Conservation (phyloP, 2,113 vertebrate species). For the Phaethornis superciliosus region DNA sequence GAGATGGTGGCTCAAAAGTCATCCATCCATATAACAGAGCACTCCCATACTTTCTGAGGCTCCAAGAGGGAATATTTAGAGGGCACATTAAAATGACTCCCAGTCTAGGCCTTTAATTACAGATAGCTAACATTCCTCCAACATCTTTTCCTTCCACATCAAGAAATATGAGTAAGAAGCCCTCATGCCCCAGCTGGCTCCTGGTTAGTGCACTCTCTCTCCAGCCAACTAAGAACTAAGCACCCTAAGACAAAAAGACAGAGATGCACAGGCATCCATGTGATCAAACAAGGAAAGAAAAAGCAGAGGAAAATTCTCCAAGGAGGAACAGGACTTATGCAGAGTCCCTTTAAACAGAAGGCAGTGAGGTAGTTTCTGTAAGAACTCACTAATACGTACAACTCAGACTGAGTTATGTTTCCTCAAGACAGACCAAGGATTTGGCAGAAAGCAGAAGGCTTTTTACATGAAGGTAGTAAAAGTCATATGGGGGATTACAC, state of each 20-base stretch:
- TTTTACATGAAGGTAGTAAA: background rate
- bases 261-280: background rate
- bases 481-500: background rate
- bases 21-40: background rate
- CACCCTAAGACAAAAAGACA: background rate
- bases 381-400: background rate
- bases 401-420: background rate
- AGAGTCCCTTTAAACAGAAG: background rate
- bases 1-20: background rate
- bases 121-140: slow-evolving; percentile 29
- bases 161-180: background rate
- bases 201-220: background rate
- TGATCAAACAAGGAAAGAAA: background rate
- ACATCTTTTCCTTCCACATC: background rate
- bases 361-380: background rate
- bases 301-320: background rate
- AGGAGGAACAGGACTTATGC: background rate
- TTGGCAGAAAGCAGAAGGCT: background rate
- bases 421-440: background rate
- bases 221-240: background rate
- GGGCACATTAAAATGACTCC: background rate
- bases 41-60: background rate
- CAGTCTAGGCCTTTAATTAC: background rate
- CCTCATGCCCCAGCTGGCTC: background rate
- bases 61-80: background rate